Evolutionary conservation across 1,140 invertebrate genomes (phyloP), one percentile per base, ranked within the genome.

Genomic region (Bombus breviceps): DNA sequence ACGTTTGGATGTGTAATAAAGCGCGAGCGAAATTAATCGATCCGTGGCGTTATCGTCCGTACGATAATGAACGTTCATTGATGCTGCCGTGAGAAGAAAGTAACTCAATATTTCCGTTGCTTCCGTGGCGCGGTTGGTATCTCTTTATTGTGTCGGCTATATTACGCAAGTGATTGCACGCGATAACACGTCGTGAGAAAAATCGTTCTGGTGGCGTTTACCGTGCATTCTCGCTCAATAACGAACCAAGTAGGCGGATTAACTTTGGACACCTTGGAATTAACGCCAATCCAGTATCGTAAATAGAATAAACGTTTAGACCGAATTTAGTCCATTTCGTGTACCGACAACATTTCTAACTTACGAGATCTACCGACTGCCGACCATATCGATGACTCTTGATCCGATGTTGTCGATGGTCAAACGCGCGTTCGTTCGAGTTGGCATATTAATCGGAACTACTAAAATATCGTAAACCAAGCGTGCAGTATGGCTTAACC

Each of bases 181-280:
- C 59, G 84, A 77, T 89, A 89, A 85, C 64, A 15, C 57, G 73
- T 41, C 84, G 81, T 87, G 88, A 89, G 88, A 90, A 89, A 87
- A 87, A 78, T 47, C 34, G 64, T 41, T 71, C 62, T 47, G 28
- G 32, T 37, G 34, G 34, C 81, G 53, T 78, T 79, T 69, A 71
- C 69, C 79, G 73, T n/a, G 74, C 25, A 77, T 86, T 89, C 76
- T 79, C 41, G 53, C 34, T 41, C 68, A 74, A 73, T 59, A 32
- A n/a, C 12, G n/a, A 71, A 32, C 39, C 69, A 64, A 66, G 62
- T 68, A 41, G 59, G n/a, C 73, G 73, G 28, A 88, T 88, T 81
- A 81, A 53, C 57, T 85, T 85, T 68, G 41, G 62, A 79, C 74
- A 83, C 47, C 53, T 75, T 79, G n/a, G 43, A 66, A 79, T 86